Evolutionary conservation across 2,888 invertebrate species (phyloP).

Genomic region (Drosophila neutralis): DNA sequence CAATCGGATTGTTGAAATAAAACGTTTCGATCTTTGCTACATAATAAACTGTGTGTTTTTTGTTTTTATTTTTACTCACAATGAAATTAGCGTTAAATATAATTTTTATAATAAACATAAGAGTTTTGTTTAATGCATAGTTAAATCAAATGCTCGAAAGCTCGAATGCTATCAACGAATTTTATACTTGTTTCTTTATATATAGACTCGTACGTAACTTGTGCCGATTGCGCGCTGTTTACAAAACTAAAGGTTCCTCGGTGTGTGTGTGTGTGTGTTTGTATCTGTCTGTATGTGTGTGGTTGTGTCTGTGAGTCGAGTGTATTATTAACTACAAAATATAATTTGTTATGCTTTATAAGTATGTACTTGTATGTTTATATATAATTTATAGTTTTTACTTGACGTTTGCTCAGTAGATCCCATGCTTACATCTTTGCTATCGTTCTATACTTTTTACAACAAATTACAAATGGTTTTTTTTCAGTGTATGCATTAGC

Average conservation of each 20-base stretch:
- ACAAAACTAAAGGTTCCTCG: conserved; percentile 67
- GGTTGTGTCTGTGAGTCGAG: conserved; percentile 25
- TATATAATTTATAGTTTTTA: conserved; percentile 67
- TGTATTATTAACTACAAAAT: conserved; percentile 68
- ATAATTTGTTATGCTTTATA: conserved; percentile 68
- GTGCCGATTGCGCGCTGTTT: conserved; percentile 77
- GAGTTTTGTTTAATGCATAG: conserved; percentile 61
- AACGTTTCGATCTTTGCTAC: conserved; percentile 67
- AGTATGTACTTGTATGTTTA: conserved; percentile 67
- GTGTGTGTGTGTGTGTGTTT: conserved; percentile 34
- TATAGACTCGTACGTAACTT: conserved; percentile 62
- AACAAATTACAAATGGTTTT: conserved; percentile 78
- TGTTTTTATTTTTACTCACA: conserved; percentile 63
- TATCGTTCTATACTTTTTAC: conserved; percentile 62
- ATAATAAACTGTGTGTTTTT: conserved; percentile 74
- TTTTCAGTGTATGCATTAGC: conserved; percentile 46
- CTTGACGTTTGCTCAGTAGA: conserved; percentile 52
- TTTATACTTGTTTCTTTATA: conserved; percentile 31
- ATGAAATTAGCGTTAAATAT: conserved; percentile 76
- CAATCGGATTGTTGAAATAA: conserved; percentile 53
- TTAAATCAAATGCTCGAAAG: conserved; percentile 76
- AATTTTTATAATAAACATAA: conserved; percentile 77
- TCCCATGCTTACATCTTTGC: conserved; percentile 20
- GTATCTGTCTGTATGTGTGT: conserved; percentile 29
- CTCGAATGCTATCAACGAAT: conserved; percentile 72